Percentiles rank a stretch among this genome's conserved stretches.
These are phyloP conservation scores for Limnodromus scolopaceus DNA, from an alignment of 2,797 vertebrate species.

Conservation along the genomic window DNA sequence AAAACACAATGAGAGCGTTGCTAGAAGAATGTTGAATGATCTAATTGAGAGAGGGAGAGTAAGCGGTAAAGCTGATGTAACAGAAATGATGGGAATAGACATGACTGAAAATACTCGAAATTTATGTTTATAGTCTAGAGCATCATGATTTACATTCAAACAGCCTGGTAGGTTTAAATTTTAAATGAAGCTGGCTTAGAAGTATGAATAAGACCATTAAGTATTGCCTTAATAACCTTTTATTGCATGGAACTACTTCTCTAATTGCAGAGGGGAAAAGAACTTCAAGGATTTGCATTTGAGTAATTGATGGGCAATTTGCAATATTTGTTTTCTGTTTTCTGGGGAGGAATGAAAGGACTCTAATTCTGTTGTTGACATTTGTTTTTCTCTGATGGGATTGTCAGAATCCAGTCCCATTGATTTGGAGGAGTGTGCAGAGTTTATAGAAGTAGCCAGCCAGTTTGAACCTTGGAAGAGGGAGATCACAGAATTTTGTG, in stretches of 20 bases:
- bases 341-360: conserved; percentile 27
- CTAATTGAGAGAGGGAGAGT: neutral
- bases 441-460: neutral
- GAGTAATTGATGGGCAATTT: conserved; percentile 58
- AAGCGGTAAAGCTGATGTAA: conserved; percentile 2
- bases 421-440: neutral
- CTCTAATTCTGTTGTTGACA: conserved; percentile 19
- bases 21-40: conserved; percentile 4
- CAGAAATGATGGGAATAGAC: conserved; percentile 30
- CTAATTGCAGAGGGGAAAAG: conserved; percentile 46
- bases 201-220: conserved; percentile 45
- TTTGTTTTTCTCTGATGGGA: conserved; percentile 15
- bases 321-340: conserved; percentile 38
- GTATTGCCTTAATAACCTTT: conserved; percentile 2
- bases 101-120: conserved; percentile 10
- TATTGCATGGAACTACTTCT: conserved; percentile 17
- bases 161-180: conserved; percentile 34
- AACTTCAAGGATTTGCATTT: conserved; percentile 21
- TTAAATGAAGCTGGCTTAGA: conserved; percentile 32
- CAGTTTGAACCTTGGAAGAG: neutral
- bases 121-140: neutral
- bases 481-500: neutral
- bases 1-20: neutral
- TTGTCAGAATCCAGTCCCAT: neutral
- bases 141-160: neutral